phyloP scores from a whole-genome alignment of 2,888 invertebrate genomes.

The Lutraria lutraria region DNA sequence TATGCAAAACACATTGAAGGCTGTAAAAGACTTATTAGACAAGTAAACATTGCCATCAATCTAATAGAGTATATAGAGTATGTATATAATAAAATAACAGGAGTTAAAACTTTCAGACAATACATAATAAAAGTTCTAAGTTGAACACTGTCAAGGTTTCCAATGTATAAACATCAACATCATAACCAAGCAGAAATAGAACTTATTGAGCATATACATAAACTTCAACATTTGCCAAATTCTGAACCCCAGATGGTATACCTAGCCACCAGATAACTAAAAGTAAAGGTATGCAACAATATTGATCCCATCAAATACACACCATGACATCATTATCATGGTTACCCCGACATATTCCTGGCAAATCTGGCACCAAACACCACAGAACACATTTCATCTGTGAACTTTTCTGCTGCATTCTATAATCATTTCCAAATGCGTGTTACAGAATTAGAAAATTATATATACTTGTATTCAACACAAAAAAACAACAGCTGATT shows the following conservation, averaged over 20 bases:
- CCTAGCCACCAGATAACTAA: not conserved
- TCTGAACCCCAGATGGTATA: not conserved
- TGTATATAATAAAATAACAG: no score
- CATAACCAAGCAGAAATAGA: no score
- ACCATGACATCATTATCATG: conserved; percentile 17
- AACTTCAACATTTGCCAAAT: not conserved
- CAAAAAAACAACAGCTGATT: not conserved
- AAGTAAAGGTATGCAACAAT: not conserved
- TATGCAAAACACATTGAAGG: no score
- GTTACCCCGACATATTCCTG: conserved; percentile 1
- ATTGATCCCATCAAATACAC: not conserved
- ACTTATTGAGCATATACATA: not conserved
- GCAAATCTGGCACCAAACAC: not conserved
- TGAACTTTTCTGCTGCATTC: not conserved
- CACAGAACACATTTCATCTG: not conserved
- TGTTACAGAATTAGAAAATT: not conserved
- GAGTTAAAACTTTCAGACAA: no score
- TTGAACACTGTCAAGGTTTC: not conserved
- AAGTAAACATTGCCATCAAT: no score
- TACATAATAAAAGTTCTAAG: no score
- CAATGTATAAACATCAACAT: not conserved
- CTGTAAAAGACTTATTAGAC: no score
- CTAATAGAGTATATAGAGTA: no score
- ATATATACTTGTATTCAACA: not conserved
- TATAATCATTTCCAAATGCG: not conserved